Percentiles rank a stretch among this genome's conserved stretches.
These are phyloP conservation scores for Agapornis roseicollis DNA, from an alignment of 2,113 vertebrate genomes.

Conservation along the genomic window DNA sequence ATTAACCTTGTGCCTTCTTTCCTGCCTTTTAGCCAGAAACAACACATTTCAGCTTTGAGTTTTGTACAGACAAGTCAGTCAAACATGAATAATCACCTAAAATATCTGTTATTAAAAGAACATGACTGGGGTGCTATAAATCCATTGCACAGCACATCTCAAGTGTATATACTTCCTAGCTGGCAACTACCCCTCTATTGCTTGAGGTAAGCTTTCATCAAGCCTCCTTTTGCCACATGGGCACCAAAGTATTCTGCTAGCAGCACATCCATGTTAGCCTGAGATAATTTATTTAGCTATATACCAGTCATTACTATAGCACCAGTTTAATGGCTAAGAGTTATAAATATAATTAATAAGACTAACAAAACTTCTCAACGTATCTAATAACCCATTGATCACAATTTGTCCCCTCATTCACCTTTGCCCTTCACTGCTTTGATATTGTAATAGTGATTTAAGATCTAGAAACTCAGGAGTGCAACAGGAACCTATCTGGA, in stretches of 20 bases:
- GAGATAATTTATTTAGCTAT: conserved; percentile 73
- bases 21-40: neutral
- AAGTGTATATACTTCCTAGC: neutral
- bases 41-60: conserved; percentile 14
- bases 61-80: conserved; percentile 1
- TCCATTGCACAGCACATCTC: neutral
- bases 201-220: neutral
- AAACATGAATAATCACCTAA: conserved; percentile 55
- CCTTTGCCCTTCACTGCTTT: conserved; percentile 45
- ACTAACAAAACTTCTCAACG: conserved; percentile 65
- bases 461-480: neutral
- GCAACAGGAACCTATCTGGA: neutral
- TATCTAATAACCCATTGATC: conserved; percentile 76
- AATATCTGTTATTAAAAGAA: neutral
- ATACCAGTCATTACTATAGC: conserved; percentile 61
- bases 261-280: neutral
- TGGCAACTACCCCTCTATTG: neutral
- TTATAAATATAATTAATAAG: conserved; percentile 79
- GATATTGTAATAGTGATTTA: conserved; percentile 35
- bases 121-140: neutral
- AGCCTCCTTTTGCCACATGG: neutral
- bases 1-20: conserved; percentile 56
- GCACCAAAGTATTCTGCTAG: neutral
- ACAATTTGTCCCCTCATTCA: conserved; percentile 70
- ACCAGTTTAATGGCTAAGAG: conserved; percentile 69